These are phyloP conservation scores for Zapus hudsonius DNA, from an alignment of 2,113 vertebrate species.

Conservation along the genomic window DNA sequence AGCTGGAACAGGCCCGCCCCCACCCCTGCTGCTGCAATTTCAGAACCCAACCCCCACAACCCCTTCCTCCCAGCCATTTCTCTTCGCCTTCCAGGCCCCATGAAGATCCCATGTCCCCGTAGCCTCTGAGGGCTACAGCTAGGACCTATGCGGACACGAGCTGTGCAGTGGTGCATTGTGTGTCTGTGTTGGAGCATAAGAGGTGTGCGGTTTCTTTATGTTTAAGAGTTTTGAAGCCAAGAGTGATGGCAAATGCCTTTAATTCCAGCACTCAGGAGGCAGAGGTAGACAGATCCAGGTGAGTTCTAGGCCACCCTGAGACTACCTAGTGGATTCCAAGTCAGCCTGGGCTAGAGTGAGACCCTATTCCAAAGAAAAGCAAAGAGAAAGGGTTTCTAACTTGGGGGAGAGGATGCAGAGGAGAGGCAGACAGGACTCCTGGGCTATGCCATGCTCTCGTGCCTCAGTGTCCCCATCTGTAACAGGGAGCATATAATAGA, in stretches of 20 bases:
- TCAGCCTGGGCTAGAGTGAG: too few species aligned
- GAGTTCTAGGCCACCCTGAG: too few species aligned
- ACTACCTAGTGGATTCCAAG: too few species aligned
- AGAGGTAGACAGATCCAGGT: too few species aligned
- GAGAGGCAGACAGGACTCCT: background rate
- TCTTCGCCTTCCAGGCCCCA: background rate
- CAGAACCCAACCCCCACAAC: background rate
- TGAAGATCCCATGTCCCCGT: too few species aligned
- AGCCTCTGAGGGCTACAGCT: background rate
- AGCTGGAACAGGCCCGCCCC: background rate
- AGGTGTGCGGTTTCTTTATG: background rate
- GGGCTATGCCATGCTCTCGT: background rate
- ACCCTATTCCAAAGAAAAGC: too few species aligned
- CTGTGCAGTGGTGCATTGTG: background rate
- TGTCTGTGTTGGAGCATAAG: too few species aligned
- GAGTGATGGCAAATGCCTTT: too few species aligned
- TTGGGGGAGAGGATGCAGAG: background rate
- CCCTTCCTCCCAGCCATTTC: background rate
- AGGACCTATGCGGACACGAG: rapidly evolving
- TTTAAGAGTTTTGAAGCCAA: too few species aligned
- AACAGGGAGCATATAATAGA: background rate
- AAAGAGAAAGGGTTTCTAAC: too few species aligned
- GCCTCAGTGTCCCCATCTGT: background rate
- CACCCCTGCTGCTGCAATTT: background rate
- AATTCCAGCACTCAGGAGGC: too few species aligned